Percentiles rank a stretch among this genome's conserved stretches.
Conservation (phyloP, 1,140 invertebrate genomes). For the Ridgeia piscesae region DNA sequence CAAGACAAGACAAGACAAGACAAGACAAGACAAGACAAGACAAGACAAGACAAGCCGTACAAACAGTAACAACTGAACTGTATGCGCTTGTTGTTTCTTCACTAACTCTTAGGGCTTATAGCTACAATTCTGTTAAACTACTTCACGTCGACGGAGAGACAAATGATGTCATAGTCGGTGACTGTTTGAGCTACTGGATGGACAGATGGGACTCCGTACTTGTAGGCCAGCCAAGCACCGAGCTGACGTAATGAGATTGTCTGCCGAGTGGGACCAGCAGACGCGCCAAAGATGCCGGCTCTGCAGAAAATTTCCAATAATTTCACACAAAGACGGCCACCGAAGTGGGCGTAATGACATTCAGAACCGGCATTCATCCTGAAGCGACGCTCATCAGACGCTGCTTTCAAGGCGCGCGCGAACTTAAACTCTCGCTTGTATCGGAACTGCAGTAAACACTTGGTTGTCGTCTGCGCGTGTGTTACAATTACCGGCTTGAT, state of each 20-base stretch:
- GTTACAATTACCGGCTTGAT: not conserved
- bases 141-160: not conserved
- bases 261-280: not conserved
- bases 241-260: not conserved
- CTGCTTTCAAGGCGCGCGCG: not conserved
- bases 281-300: not conserved
- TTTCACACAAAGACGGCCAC: not conserved
- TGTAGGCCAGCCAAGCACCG: not conserved
- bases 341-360: not conserved
- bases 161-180: not conserved
- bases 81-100: not conserved
- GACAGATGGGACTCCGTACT: not conserved
- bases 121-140: not conserved
- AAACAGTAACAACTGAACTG: not conserved
- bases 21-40: too few species aligned
- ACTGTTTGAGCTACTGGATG: not conserved
- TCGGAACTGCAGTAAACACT: not conserved
- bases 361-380: not conserved
- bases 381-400: not conserved
- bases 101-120: not conserved
- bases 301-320: not conserved
- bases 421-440: not conserved
- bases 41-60: not conserved
- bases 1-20: too few species aligned
- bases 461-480: not conserved